phyloP scores from a whole-genome alignment of 1,140 invertebrate species.

The Elymnias hypermnestra region DNA sequence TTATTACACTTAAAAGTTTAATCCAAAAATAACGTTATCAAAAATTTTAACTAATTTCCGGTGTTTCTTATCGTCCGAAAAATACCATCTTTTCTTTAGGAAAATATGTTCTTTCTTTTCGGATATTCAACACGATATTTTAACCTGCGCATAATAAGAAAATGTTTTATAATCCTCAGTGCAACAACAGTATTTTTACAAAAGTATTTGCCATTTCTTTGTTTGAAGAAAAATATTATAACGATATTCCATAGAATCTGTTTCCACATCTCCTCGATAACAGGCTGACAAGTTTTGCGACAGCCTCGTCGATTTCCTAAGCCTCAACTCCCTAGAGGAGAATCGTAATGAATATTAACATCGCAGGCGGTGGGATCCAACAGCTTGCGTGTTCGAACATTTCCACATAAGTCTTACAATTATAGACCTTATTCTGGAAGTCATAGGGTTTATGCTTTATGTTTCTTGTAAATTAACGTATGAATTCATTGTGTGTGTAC shows the following conservation, averaged over 20 bases:
- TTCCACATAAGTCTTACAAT: background rate
- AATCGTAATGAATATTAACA: conserved; percentile 56
- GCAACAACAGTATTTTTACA: background rate
- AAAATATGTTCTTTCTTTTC: too few relatives aligned
- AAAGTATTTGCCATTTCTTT: background rate
- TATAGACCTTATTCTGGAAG: conserved; percentile 2
- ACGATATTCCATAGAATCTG: conserved; percentile 2
- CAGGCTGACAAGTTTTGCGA: conserved; percentile 31
- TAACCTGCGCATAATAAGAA: background rate
- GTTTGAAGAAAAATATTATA: conserved; percentile 2
- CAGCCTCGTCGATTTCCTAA: conserved; percentile 40
- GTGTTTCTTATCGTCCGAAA: too few relatives aligned
- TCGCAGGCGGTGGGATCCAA: conserved; percentile 22
- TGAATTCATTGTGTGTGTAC: conserved; percentile 5
- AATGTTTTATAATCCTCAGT: background rate
- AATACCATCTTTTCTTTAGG: too few relatives aligned
- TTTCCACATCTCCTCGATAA: conserved; percentile 11
- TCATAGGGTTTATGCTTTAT: too few relatives aligned
- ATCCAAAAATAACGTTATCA: too few relatives aligned
- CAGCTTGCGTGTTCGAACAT: conserved; percentile 9
- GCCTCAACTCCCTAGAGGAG: conserved; percentile 28
- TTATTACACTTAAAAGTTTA: too few relatives aligned
- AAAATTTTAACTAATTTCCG: too few relatives aligned
- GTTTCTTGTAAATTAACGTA: background rate
- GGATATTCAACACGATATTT: too few relatives aligned